Base-by-base conservation (phyloP, 2,888 invertebrate genomes). In the Thereva nobilitata region DNA sequence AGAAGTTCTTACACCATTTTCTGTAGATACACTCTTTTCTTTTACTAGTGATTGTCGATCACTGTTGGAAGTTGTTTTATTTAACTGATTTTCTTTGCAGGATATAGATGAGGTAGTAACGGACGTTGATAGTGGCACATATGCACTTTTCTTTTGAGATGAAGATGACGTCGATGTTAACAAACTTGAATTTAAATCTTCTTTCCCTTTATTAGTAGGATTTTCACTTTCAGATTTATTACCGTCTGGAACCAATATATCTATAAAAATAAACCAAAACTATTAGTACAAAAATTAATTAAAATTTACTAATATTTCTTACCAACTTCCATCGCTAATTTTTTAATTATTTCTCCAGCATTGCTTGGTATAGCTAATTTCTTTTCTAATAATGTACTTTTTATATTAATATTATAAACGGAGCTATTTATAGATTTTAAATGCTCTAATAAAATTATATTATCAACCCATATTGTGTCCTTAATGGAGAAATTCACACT, bases 381-480 rank as follows among this genome's bases (percentile, higher is more conserved):
- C 47, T 70, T 70, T 49, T 69, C 67, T 6, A 70, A 7, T 34
- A 68, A 45, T 4, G 41, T 10, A 7, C 38, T 67, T 66, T 70
- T 70, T 1, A 70, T 67, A 52, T 67, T 61, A 4, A 69, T 54
- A 5, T 45, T 42, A 42, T 66, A 64, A 0, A 68, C 68, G 47
- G 64, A 45, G 9, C 61, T 66, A 35, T 66, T 23, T 23, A 75
- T 67, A 1, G 53, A 40, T 67, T 64, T 52, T 66, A 77, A 67
- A n/a, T 73, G 70, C 64, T 76, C 74, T 72, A 75, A 71, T 4
- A 76, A 69, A 9, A 75, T 72, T 1, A 77, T 49, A 71, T 76
- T 75, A 40, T 76, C 73, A 8, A 76, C 73, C 75, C 75, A 76
- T 63, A 76, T 72, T 0, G 73, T 74, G 35, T 76, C 72, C 65